These are phyloP conservation scores for Phainopepla nitens DNA, from an alignment of 2,113 vertebrate species.

Conservation along the genomic window DNA sequence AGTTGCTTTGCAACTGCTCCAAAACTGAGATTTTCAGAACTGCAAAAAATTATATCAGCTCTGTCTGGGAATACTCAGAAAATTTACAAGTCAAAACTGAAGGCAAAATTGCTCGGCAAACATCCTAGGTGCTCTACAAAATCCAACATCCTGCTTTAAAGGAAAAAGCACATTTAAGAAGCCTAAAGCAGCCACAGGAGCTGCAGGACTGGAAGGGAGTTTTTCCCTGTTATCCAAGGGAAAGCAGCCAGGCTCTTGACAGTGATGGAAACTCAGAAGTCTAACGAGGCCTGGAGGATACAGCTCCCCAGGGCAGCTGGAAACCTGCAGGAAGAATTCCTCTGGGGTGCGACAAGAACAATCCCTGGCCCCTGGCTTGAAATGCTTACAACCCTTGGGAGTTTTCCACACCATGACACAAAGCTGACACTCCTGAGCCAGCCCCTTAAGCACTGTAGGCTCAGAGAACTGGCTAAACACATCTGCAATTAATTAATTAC, in stretches of 20 bases:
- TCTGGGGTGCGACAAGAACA: background rate
- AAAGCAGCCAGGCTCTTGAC: background rate
- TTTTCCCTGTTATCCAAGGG: background rate
- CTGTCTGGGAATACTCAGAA: background rate
- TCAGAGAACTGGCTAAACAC: background rate
- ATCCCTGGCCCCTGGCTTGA: background rate
- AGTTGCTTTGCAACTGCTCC: background rate
- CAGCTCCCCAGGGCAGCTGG: background rate
- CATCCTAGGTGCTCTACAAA: background rate
- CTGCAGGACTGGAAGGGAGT: background rate
- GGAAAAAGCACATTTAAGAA: background rate
- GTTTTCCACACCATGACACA: background rate
- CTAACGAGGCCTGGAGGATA: background rate
- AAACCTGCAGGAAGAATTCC: background rate
- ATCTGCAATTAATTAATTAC: background rate
- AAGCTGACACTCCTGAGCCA: background rate
- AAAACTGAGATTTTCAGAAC: background rate
- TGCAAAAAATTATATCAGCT: fast-evolving
- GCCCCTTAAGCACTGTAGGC: background rate
- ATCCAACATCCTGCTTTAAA: background rate
- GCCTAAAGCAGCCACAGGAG: background rate
- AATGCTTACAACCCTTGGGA: background rate
- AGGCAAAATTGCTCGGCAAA: background rate
- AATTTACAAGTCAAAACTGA: background rate
- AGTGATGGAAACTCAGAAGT: background rate